A percentile compares a stretch with the other conserved stretches of the same genome.
phyloP scores from a whole-genome alignment of 2,113 vertebrate genomes.

The Pampusana beccarii region DNA sequence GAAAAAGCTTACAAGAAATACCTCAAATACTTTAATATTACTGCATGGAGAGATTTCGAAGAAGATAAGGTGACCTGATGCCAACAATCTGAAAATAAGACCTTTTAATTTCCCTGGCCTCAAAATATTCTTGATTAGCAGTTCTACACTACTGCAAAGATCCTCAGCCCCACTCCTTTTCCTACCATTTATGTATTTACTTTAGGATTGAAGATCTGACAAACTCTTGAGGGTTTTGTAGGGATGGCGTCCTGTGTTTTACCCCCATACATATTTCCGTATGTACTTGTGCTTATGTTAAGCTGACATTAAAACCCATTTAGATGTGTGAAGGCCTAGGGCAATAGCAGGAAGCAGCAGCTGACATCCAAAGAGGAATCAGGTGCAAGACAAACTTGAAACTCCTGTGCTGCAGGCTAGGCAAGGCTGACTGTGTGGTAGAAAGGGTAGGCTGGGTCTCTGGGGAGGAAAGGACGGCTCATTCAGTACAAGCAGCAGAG shows the following conservation, averaged over 20 bases:
- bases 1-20: neutral
- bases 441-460: constrained; percentile 10
- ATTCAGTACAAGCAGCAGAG: constrained; percentile 3
- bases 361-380: neutral
- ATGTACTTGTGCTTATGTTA: neutral
- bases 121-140: constrained; percentile 14
- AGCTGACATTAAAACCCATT: neutral
- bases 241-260: neutral
- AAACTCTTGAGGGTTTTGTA: neutral
- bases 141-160: neutral
- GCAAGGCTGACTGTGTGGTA: neutral
- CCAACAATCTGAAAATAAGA: constrained; percentile 8
- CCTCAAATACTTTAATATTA: neutral
- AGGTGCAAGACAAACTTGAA: neutral
- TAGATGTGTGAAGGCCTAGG: neutral
- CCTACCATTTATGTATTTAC: neutral
- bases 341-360: neutral
- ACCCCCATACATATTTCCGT: neutral
- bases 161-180: neutral
- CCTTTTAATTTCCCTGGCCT: neutral
- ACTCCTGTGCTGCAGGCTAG: neutral
- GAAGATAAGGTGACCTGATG: neutral
- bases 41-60: neutral
- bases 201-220: neutral
- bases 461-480: neutral